Percentiles rank a stretch among this genome's conserved stretches.
phyloP scores from a whole-genome alignment of 2,888 invertebrate species.

The Plagodis pulveraria region DNA sequence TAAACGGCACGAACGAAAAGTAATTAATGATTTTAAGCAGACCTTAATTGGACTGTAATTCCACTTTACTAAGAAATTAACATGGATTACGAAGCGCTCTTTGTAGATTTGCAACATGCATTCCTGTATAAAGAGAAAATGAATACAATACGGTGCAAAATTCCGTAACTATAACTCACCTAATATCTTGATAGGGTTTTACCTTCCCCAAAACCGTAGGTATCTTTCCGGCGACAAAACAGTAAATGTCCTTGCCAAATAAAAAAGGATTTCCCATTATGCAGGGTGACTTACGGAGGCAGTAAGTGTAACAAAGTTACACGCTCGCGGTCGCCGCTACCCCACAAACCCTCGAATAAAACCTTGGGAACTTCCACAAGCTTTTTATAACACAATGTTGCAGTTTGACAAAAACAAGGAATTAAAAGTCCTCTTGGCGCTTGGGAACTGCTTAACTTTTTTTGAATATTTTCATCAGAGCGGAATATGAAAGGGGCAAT shows the following conservation, averaged over 20 bases:
- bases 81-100: constrained; percentile 33
- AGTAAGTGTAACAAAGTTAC: constrained; percentile 67
- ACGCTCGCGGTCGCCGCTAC: constrained; percentile 55
- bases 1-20: constrained; percentile 56
- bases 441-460: constrained; percentile 43
- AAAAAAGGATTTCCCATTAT: constrained; percentile 68
- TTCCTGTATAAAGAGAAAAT: constrained; percentile 6
- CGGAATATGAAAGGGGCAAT: constrained; percentile 37
- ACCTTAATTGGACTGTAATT: constrained; percentile 63
- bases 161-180: constrained; percentile 4
- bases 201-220: constrained; percentile 9
- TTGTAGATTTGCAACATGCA: constrained; percentile 20
- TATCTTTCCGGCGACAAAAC: constrained; percentile 43
- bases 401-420: constrained; percentile 57
- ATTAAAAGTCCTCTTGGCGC: constrained; percentile 47
- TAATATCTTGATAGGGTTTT: constrained; percentile 6
- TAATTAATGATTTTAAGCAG: constrained; percentile 70
- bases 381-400: constrained; percentile 60
- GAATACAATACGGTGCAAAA: constrained; percentile 2
- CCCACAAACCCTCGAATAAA: constrained; percentile 58
- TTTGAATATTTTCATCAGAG: constrained; percentile 38
- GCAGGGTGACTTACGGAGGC: constrained; percentile 62
- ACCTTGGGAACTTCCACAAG: constrained; percentile 57
- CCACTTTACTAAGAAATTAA: constrained; percentile 60
- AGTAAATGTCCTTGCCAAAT: constrained; percentile 55